Evolutionary conservation across 1,140 invertebrate genomes (phyloP).

Genomic region (Himalopsyche phryganea): DNA sequence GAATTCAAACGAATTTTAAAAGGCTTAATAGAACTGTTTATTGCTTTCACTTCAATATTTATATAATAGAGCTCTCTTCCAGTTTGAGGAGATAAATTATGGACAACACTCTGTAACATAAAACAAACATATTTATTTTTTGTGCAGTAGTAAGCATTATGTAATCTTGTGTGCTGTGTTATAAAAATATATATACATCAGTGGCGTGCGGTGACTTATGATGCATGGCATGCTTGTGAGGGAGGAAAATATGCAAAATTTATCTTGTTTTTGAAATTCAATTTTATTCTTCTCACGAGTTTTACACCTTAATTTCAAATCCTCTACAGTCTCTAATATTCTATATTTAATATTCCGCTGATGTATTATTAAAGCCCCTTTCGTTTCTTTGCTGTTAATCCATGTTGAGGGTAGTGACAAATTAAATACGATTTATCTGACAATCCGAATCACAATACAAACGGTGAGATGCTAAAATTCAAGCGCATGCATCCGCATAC

Average conservation of each 20-base stretch:
- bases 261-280: too few relatives aligned
- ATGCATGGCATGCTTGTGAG: neutral
- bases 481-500: too few relatives aligned
- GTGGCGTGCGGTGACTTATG: neutral
- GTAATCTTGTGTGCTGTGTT: neutral
- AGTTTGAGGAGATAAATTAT: conserved; percentile 59
- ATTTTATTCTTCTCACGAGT: too few relatives aligned
- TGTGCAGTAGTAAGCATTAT: neutral
- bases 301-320: too few relatives aligned
- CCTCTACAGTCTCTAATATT: too few relatives aligned
- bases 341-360: too few relatives aligned
- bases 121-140: conserved; percentile 7
- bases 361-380: neutral
- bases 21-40: conserved; percentile 49
- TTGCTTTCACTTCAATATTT: conserved; percentile 74
- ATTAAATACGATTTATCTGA: too few relatives aligned
- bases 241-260: too few relatives aligned
- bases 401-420: too few relatives aligned
- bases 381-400: neutral
- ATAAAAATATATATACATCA: too few relatives aligned
- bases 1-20: conserved; percentile 75
- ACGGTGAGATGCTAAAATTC: too few relatives aligned
- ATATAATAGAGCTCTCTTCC: conserved; percentile 72
- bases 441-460: too few relatives aligned
- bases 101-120: conserved; percentile 62